phyloP scores from a whole-genome alignment of 2,113 vertebrate genomes.

The Aphyosemion australe region DNA sequence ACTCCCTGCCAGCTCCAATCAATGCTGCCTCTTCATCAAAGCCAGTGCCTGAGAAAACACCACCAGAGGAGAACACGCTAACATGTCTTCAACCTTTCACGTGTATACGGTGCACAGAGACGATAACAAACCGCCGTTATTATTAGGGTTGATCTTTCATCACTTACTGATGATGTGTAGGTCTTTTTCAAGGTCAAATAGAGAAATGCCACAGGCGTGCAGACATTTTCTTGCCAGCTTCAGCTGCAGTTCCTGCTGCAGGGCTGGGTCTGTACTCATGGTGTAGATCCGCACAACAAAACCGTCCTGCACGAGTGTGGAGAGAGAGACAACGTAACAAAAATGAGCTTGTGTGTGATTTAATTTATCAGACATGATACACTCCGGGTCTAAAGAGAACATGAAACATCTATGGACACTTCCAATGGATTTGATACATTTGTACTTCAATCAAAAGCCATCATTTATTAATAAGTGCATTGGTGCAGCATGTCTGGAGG shows the following conservation, averaged over 20 bases:
- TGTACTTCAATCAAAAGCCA: no score
- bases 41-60: constrained; percentile 86
- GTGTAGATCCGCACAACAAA: constrained; percentile 98
- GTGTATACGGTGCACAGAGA: no score
- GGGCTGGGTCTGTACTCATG: constrained; percentile 92
- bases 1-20: constrained; percentile 96
- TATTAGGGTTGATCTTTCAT: neutral
- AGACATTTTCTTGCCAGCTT: constrained; percentile 98
- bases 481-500: neutral
- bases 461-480: neutral
- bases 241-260: constrained; percentile 97
- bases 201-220: constrained; percentile 96
- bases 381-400: constrained; percentile 1
- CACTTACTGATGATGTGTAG: constrained; percentile 98
- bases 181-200: constrained; percentile 98
- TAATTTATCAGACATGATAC: neutral
- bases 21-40: constrained; percentile 98
- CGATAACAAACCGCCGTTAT: no score
- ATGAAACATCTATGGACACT: neutral
- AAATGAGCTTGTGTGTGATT: neutral
- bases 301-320: constrained; percentile 84
- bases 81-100: no score
- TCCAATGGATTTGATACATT: no score
- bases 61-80: no score
- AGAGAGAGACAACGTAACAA: neutral